Conservation (phyloP, 2,113 vertebrate species). For the Ursus arctos region DNA sequence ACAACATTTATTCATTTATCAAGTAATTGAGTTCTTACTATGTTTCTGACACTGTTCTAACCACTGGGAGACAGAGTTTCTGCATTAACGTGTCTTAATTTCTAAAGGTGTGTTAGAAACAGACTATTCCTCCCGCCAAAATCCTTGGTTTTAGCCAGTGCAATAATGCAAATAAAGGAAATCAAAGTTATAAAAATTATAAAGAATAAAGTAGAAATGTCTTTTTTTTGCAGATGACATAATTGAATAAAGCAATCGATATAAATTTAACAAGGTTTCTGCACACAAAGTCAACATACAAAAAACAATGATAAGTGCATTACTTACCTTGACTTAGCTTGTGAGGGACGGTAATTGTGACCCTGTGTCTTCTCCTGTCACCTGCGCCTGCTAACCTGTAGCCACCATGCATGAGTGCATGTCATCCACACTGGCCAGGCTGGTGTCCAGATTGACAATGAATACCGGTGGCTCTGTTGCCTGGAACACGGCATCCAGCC, state of each 20-base stretch:
- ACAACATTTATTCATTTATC: not conserved
- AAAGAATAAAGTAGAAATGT: not conserved
- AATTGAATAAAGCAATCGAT: not conserved
- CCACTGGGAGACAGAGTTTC: not conserved
- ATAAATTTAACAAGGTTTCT: not conserved
- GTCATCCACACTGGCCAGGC: not conserved
- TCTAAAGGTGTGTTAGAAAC: not conserved
- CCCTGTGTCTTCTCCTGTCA: not conserved
- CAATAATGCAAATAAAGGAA: not conserved
- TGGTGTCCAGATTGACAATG: not conserved
- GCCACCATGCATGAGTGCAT: not conserved
- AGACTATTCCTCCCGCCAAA: not conserved
- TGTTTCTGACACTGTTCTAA: not conserved
- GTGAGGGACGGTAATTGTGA: not conserved
- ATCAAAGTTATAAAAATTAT: not conserved
- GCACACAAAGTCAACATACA: not conserved
- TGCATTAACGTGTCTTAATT: not conserved
- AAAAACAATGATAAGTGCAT: not conserved
- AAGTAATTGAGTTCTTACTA: not conserved
- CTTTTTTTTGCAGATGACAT: not conserved
- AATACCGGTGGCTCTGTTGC: not conserved
- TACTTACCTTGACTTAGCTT: not conserved
- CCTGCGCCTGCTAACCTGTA: not conserved
- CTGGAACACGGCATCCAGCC: not conserved
- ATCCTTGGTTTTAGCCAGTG: not conserved